Percentiles rank a stretch among this genome's conserved stretches.
phyloP scores from a whole-genome alignment of 2,113 vertebrate genomes.

The Spea multiplicata region DNA sequence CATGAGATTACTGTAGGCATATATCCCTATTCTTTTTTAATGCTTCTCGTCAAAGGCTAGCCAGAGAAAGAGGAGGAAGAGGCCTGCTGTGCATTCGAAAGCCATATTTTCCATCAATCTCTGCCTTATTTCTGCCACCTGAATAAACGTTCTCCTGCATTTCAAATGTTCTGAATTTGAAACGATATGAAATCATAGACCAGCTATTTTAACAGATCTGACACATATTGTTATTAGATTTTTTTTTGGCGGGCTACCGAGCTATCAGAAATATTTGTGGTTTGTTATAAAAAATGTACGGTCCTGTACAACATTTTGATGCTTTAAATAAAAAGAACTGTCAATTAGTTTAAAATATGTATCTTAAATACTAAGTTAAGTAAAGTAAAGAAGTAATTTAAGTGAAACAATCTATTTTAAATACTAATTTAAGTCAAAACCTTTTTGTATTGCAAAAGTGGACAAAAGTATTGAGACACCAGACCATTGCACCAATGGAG shows the following conservation, averaged over 20 bases:
- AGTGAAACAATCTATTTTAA: no score
- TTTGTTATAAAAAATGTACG: no score
- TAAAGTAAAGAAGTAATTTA: no score
- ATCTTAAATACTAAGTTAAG: no score
- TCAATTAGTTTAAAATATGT: no score
- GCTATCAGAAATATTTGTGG: no score
- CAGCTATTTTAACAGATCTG: slow-evolving; percentile 48
- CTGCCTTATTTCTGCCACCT: slow-evolving; percentile 80
- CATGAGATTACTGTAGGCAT: slow-evolving; percentile 69
- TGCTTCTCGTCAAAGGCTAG: slow-evolving; percentile 51
- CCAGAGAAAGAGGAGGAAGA: slow-evolving; percentile 52
- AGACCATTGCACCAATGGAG: no score
- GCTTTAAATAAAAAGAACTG: no score
- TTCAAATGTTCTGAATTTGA: slow-evolving; percentile 62
- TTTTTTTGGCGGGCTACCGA: slow-evolving; percentile 13
- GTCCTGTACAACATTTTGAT: no score
- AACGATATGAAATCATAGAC: slow-evolving; percentile 54
- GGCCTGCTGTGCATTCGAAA: slow-evolving; percentile 67
- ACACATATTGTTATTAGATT: neutral
- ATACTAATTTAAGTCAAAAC: no score
- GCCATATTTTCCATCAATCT: slow-evolving; percentile 67
- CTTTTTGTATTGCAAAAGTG: no score
- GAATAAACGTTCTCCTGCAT: slow-evolving; percentile 77
- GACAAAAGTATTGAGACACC: no score
- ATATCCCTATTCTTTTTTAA: slow-evolving; percentile 65